phyloP scores from a whole-genome alignment of 1,140 invertebrate genomes.

The Penaeus chinensis region DNA sequence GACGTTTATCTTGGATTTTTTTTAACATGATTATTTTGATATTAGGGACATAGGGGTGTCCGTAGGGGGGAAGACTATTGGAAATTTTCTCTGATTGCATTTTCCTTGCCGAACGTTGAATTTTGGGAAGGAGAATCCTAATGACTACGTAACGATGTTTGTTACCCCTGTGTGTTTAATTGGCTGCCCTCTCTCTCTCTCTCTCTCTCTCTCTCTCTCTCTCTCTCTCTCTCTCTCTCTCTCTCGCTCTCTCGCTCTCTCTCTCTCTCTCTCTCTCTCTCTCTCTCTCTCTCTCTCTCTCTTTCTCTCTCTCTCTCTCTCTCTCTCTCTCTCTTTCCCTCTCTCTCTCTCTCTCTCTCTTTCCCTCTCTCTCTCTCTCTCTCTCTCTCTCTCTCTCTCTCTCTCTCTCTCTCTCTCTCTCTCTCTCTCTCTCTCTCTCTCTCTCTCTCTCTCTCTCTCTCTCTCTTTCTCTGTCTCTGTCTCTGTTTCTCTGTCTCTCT shows the following conservation, averaged over 20 bases:
- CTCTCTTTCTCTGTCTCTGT: neutral
- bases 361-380: slow-evolving; percentile 1
- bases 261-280: neutral
- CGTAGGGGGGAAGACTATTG: too few species aligned
- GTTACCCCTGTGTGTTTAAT: slow-evolving; percentile 3
- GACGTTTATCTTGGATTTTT: too few species aligned
- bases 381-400: slow-evolving; percentile 6
- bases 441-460: neutral
- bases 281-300: neutral
- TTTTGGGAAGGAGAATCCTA: too few species aligned
- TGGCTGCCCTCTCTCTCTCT: neutral
- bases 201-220: slow-evolving; percentile 12
- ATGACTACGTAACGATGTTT: neutral
- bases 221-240: slow-evolving; percentile 3
- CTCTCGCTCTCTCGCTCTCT: neutral
- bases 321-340: neutral
- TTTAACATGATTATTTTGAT: too few species aligned
- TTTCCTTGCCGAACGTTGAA: too few species aligned
- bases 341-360: neutral
- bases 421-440: neutral
- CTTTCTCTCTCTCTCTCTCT: neutral
- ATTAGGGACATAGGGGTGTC: too few species aligned
- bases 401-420: slow-evolving; percentile 15
- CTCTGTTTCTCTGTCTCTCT: neutral
- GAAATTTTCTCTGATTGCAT: too few species aligned